A percentile compares a stretch with the other conserved stretches of the same genome.
These are phyloP conservation scores for Microctonus aethiopoides DNA, from an alignment of 2,888 invertebrate genomes.

Conservation along the genomic window DNA sequence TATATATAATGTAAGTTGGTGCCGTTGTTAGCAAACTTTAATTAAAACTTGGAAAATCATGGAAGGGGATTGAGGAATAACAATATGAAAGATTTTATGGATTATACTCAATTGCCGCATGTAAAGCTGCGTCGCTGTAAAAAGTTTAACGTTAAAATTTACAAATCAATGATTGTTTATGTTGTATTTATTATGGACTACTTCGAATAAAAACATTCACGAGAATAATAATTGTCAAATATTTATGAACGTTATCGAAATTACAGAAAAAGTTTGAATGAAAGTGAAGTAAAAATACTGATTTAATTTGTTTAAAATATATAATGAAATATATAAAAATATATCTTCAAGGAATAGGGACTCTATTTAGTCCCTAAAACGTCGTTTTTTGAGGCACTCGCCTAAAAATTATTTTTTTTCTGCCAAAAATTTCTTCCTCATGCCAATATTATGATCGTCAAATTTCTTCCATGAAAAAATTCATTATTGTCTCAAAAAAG, in stretches of 20 bases:
- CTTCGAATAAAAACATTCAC: not conserved
- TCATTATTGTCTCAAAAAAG: too few relatives aligned
- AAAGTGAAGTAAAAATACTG: too few relatives aligned
- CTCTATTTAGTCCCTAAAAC: too few relatives aligned
- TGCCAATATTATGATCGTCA: too few relatives aligned
- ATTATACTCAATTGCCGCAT: not conserved
- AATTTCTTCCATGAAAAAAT: too few relatives aligned
- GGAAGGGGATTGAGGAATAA: not conserved
- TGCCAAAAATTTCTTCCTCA: too few relatives aligned
- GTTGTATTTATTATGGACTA: not conserved
- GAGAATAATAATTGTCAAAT: not conserved
- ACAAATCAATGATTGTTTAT: not conserved
- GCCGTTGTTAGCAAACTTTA: not conserved
- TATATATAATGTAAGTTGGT: not conserved
- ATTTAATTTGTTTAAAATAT: too few relatives aligned
- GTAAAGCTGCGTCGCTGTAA: not conserved
- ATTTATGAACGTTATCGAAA: not conserved
- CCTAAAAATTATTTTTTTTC: too few relatives aligned
- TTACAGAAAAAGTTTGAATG: not conserved
- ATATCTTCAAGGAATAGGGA: too few relatives aligned
- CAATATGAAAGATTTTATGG: not conserved
- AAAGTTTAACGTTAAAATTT: not conserved
- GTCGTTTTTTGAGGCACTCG: too few relatives aligned
- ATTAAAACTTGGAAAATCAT: not conserved
- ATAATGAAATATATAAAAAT: too few relatives aligned